These are phyloP conservation scores for Pseudorhiza aurosa DNA, from an alignment of 30 jellyfish, hydroid and myxozoan species.

Conservation along the genomic window DNA sequence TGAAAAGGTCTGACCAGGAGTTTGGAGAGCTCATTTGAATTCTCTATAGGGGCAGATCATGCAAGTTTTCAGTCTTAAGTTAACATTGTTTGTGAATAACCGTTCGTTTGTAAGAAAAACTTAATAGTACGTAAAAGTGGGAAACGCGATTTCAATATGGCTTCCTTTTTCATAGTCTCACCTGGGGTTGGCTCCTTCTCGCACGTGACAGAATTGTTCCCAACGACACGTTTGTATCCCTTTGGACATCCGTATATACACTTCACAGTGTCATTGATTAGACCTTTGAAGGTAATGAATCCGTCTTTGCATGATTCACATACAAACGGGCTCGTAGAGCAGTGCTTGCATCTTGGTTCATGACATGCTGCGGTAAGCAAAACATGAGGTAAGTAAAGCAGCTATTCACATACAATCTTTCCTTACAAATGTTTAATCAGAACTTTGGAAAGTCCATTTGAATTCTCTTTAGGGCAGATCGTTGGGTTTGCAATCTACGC, in stretches of 20 bases:
- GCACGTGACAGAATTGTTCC: conserved; percentile 21
- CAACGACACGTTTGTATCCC: conserved; percentile 4
- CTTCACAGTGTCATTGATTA: conserved; percentile 11
- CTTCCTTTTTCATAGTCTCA: background rate
- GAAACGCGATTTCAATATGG: background rate
- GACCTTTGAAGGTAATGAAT: background rate
- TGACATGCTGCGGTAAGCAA: conserved; percentile 49
- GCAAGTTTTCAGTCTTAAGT: too few relatives aligned
- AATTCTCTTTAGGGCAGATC: too few relatives aligned
- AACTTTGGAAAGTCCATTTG: too few relatives aligned
- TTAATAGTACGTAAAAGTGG: background rate
- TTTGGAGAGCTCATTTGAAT: too few relatives aligned
- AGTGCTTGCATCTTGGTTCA: conserved; percentile 40
- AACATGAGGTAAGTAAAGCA: too few relatives aligned
- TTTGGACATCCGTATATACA: conserved; percentile 39
- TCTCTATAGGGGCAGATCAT: too few relatives aligned
- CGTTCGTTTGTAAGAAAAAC: too few relatives aligned
- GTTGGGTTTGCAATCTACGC: too few relatives aligned
- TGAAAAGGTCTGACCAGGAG: too few relatives aligned
- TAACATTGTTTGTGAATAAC: too few relatives aligned
- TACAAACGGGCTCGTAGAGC: conserved; percentile 21
- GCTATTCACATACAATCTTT: too few relatives aligned
- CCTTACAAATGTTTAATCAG: too few relatives aligned
- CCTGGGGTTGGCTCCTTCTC: conserved; percentile 35
- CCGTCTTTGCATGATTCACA: conserved; percentile 48